A percentile compares a stretch with the other conserved stretches of the same genome.
phyloP scores from a whole-genome alignment of 2,888 invertebrate species.

The Andrena hattorfiana region DNA sequence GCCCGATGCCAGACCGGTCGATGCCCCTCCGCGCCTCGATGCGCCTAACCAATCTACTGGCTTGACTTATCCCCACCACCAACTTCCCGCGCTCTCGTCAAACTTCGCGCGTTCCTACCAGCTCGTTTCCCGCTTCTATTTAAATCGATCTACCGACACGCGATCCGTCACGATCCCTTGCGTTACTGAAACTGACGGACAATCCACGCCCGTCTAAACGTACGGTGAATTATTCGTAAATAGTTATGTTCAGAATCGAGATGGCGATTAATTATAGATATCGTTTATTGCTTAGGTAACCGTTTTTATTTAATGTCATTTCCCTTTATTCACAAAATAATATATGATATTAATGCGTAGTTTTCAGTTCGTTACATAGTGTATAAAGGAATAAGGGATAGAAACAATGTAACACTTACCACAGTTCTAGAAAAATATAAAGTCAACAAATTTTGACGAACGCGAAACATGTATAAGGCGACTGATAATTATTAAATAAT shows the following conservation, averaged over 20 bases:
- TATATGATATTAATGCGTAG: conserved; percentile 8
- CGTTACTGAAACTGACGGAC: no score
- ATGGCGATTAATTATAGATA: not conserved
- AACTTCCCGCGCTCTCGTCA: conserved; percentile 67
- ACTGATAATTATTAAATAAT: conserved; percentile 20
- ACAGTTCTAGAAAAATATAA: conserved; percentile 40
- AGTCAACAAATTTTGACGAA: conserved; percentile 40
- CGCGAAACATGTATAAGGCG: conserved; percentile 14
- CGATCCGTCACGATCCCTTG: not conserved
- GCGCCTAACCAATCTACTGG: conserved; percentile 74
- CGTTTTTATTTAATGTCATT: conserved; percentile 20
- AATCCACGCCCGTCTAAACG: no score
- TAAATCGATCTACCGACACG: conserved; percentile 37
- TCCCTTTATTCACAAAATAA: conserved; percentile 43
- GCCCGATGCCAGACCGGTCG: conserved; percentile 82
- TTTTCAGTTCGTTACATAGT: not conserved
- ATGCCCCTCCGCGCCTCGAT: conserved; percentile 78
- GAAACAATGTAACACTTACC: conserved; percentile 6
- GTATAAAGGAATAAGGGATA: conserved; percentile 17
- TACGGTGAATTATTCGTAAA: no score
- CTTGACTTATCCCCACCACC: conserved; percentile 67
- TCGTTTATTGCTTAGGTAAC: conserved; percentile 28
- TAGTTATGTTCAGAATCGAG: no score
- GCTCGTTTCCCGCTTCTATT: conserved; percentile 52
- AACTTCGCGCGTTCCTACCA: conserved; percentile 63